Evolutionary conservation across 1,140 invertebrate species (phyloP), one percentile per base, ranked within the genome.

Genomic region (Elymnias hypermnestra): DNA sequence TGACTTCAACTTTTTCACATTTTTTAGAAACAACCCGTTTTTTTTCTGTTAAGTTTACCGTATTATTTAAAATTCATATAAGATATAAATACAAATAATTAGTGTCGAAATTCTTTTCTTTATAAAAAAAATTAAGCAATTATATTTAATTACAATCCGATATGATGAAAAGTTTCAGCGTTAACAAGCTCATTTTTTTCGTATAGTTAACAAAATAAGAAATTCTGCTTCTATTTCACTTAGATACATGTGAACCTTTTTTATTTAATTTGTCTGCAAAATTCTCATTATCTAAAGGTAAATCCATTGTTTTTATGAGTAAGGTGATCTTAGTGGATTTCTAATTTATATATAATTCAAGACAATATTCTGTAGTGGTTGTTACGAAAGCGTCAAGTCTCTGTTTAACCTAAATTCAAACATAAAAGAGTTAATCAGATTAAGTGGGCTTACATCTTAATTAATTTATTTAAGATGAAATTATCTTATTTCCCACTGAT

Each of bases 221-320:
- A 29, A 29, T 4, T 12, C 26, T 29, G 13, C 26, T 29, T 29
- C 13, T 29, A 12, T 29, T 29, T 29, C 7, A 13, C 10, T 3
- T 29, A 25, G 9, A 25, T 29, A 29, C 26, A 29, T 29, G 10
- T 29, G 26, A 29, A 29, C 4, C 26, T 29, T 10, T 2, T 29
- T 8, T 29, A 10, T 6, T 29, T 29, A 29, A 9, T 5, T 13
- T 9, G 13, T 12, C 13, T 12, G 10, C 10, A 5, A 29, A 29
- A 60, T 83, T 84, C 76, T 62, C 76, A 81, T 78, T 79, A 77
- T 63, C 68, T 77, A 82, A 82, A 82, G 81, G 65, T 59, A 33
- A 59, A 54, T 50, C 75, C 55, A 82, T 83, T 83, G 78, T 84
- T 70, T 68, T 54, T 51, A 53, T 48, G 52, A 54, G 61, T 59